Base-by-base conservation (phyloP, 1,140 invertebrate species). In the Platorchestia sp. region DNA sequence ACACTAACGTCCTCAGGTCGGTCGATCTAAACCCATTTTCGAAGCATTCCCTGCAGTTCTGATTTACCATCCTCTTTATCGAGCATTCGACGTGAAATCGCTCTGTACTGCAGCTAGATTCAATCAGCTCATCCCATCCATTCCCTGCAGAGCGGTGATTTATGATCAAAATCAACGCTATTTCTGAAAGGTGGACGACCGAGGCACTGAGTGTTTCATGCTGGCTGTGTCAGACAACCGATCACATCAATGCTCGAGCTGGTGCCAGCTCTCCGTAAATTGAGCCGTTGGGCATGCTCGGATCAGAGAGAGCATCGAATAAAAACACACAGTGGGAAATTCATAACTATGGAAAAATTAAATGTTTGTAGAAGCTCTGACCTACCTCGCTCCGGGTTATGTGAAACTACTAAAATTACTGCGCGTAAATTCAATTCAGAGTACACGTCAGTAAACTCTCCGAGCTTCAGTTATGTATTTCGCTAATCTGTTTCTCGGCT, bases 41-140 rank as follows among this genome's bases (percentile, higher is more conserved):
- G 87, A 14, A 89, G 36, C 91, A 45, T 44, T 43, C 43, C 45
- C 41, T 47, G 43, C 45, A 45, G 91, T 93, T 93, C 43, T 93
- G 91, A 93, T 93, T 93, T 44, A 45, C 45, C 45, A 42, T 93
- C 45, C 91, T 93, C 91, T 93, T 93, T 45, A 93, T 45, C 91
- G 91, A 93, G 45, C 91, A 93, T 93, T 44, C 43, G 41, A 90
- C 44, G 87, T 90, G 87, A 93, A 44, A 45, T 45, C 91, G 91
- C 45, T 93, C 47, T 93, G 91, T 93, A 44, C 43, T 45, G 43
- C 40, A 44, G 40, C 43, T 93, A 93, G 40, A 93, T 45, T 93
- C 91, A 93, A 93, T 93, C 91, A 93, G 45, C 43, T 93, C 45
- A 47, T 93, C 43, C 91, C 45, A 93, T 93, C 41, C 87, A 89